Base-by-base conservation (phyloP, 2,888 invertebrate genomes). In the Girardia tigrina region DNA sequence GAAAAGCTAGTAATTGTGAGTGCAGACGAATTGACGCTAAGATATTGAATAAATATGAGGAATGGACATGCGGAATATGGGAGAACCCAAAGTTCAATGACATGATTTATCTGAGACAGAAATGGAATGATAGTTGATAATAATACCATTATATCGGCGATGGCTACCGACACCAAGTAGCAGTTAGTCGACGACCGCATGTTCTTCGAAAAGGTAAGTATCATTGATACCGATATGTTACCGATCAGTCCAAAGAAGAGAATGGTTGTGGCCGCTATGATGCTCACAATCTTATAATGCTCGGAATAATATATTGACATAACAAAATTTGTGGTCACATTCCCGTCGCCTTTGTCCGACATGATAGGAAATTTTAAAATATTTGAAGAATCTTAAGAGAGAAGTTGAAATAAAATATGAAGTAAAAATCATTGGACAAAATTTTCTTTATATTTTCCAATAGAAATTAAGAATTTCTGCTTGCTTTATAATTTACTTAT, bases 101-200 rank as follows among this genome's bases (percentile, higher is more conserved):
- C 79, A 29, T 86, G 85, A 75, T 86, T 83, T 79, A 84, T 86
- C 80, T 87, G 87, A 42, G 85, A 84, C 71, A 87, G 81, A 4
- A 81, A 80, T 0, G 84, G 84, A 1, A 84, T 78, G 6, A 87
- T 85, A 1, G 88, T 86, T 0, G 87, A 86, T 6, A 88, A 79
- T 27, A 88, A 85, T 1, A 88, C 87, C 72, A 88, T 81, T 73
- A 86, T 84, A 80, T 88, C 88, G 0, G 88, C 87, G 12, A 87
- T 81, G 0, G 88, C 88, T 77, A 88, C 80, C 70, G 87, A 87
- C 70, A 88, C 86, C 71, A 88, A 82, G 81, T 88, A 88, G 81
- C 88, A 88, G 81, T 88, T 88, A 71, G 88, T 88, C 0, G 88
- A 87, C 0, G 88, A 87, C 78, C 85, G 85, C 86, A 88, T 87